Percentiles rank a stretch among this genome's conserved stretches.
Conservation (phyloP, 2,113 vertebrate genomes). For the Paramisgurnus dabryanus region DNA sequence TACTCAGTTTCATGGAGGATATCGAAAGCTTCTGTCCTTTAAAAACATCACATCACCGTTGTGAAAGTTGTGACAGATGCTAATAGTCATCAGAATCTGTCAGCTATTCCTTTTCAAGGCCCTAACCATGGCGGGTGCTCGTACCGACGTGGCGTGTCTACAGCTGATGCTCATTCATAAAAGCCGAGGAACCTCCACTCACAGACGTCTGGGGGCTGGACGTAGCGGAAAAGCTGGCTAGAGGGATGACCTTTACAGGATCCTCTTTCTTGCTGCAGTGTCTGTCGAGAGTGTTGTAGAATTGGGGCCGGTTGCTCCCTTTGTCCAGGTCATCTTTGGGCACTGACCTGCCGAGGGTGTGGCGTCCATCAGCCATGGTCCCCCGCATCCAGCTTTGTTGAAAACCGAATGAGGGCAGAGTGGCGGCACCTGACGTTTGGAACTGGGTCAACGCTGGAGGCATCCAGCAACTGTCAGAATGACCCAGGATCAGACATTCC, state of each 20-base stretch:
- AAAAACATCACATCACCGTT: background rate
- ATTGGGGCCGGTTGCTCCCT: slow-evolving; percentile 78
- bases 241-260: slow-evolving; percentile 87
- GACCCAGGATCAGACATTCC: slow-evolving; percentile 95
- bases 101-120: slow-evolving; percentile 50
- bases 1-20: slow-evolving; percentile 48
- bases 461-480: slow-evolving; percentile 99
- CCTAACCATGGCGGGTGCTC: slow-evolving; percentile 1
- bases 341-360: slow-evolving; percentile 83
- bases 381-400: slow-evolving; percentile 82
- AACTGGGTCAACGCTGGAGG: slow-evolving; percentile 85
- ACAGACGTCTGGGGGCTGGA: slow-evolving; percentile 69
- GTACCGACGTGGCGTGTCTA: slow-evolving; percentile 59
- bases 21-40: slow-evolving; percentile 25
- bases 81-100: slow-evolving; percentile 48
- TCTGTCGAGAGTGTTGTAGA: slow-evolving; percentile 92
- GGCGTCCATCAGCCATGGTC: slow-evolving; percentile 78
- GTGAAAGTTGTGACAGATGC: slow-evolving; percentile 29
- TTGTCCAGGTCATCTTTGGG: slow-evolving; percentile 86
- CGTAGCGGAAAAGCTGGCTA: slow-evolving; percentile 84
- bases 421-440: slow-evolving; percentile 71
- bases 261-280: slow-evolving; percentile 82
- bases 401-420: slow-evolving; percentile 81
- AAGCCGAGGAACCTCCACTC: slow-evolving; percentile 65
- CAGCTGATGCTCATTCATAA: slow-evolving; percentile 89